phyloP scores from a whole-genome alignment of 2,888 invertebrate species.

The Sussaba pulchella region DNA sequence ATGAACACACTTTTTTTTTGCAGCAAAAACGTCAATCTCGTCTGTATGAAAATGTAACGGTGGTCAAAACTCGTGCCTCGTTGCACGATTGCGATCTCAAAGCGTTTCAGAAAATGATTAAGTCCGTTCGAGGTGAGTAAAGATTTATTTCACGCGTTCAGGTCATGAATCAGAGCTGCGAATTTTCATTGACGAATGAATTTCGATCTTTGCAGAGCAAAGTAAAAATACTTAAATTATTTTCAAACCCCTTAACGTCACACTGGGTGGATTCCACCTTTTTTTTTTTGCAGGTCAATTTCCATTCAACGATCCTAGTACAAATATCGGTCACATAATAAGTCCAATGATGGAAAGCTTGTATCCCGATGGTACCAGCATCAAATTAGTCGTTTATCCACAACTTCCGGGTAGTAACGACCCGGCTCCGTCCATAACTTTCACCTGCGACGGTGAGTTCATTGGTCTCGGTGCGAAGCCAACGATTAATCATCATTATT shows the following conservation, averaged over 20 bases:
- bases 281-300: slow-evolving; percentile 88
- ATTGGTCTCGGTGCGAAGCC: not conserved
- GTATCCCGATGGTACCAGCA: slow-evolving; percentile 92
- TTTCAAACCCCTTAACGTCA: too few relatives aligned
- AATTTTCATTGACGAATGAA: not conserved
- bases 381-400: slow-evolving; percentile 94
- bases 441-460: slow-evolving; percentile 95
- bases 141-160: not conserved
- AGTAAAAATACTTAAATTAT: too few relatives aligned
- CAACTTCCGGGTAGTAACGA: slow-evolving; percentile 86
- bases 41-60: slow-evolving; percentile 89
- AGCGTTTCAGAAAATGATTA: slow-evolving; percentile 94
- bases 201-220: too few relatives aligned
- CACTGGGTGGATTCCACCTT: too few relatives aligned
- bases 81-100: slow-evolving; percentile 91
- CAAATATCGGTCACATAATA: slow-evolving; percentile 95
- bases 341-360: slow-evolving; percentile 94
- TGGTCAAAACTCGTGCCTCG: slow-evolving; percentile 87
- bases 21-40: slow-evolving; percentile 86
- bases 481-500: too few relatives aligned
- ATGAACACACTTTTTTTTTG: slow-evolving; percentile 44
- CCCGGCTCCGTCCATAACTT: slow-evolving; percentile 90
- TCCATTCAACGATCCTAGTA: slow-evolving; percentile 89
- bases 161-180: not conserved
- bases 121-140: slow-evolving; percentile 90